A percentile compares a stretch with the other conserved stretches of the same genome.
phyloP scores from a whole-genome alignment of 2,888 invertebrate genomes.

The Oligia strigilis region DNA sequence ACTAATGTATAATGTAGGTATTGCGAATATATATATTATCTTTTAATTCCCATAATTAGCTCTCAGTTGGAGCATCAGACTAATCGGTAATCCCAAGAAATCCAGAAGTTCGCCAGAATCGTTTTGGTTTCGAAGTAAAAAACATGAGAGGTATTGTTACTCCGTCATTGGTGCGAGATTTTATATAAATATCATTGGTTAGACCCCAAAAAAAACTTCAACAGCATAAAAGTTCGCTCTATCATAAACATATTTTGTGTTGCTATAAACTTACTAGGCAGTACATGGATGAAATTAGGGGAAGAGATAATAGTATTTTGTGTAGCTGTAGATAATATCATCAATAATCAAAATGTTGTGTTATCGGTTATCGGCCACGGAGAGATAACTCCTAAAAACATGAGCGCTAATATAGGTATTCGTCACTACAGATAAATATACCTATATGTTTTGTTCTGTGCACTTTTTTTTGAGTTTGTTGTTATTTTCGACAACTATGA shows the following conservation, averaged over 20 bases:
- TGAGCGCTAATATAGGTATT: constrained; percentile 20
- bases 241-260: constrained; percentile 17
- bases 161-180: neutral
- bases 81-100: constrained; percentile 20
- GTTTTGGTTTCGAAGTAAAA: constrained; percentile 11
- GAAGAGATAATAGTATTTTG: constrained; percentile 26
- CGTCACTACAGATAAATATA: constrained; percentile 27
- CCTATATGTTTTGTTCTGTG: constrained; percentile 31
- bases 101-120: neutral
- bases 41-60: neutral
- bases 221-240: neutral
- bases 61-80: constrained; percentile 1
- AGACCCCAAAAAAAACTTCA: neutral
- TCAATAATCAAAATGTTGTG: constrained; percentile 44
- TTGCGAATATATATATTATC: neutral
- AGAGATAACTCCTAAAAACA: constrained; percentile 56
- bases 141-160: neutral
- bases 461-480: constrained; percentile 43
- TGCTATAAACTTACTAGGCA: constrained; percentile 1
- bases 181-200: neutral
- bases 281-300: constrained; percentile 26
- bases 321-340: constrained; percentile 23
- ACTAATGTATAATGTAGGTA: neutral
- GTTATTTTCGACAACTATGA: constrained; percentile 43
- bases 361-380: constrained; percentile 40